Evolutionary conservation across 2,113 vertebrate genomes (phyloP), one percentile per base, ranked within the genome.

Genomic region (Datnioides undecimradiatus): DNA sequence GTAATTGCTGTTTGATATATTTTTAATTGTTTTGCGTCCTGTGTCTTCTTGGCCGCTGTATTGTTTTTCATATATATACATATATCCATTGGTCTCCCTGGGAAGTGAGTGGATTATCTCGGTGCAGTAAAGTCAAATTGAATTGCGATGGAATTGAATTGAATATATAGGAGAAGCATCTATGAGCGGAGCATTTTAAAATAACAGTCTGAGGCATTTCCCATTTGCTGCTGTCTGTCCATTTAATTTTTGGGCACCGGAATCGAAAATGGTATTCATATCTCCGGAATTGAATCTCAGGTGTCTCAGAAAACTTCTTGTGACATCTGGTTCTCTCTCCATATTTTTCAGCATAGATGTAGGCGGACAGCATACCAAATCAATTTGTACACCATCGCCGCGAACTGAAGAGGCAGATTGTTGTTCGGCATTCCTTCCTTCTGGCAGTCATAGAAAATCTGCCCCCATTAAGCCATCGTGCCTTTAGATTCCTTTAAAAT

Each of bases 251-350:
- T 41, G 13, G 69, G 75, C 65, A 67, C 59, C 40, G 19, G 79
- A 64, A 84, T 82, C 23, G 38, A 84, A 90, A 93, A 92, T 92
- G 51, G 82, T 71, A 88, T 93, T 91, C 83, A 88, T 94, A 91
- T 92, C 90, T 92, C 70, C 12, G 49, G 86, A 93, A 94, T 91
- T 94, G 80, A 90, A 93, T 95, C 89, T 91, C 74, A 40, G 78
- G 80, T 83, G 66, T 85, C 76, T 88, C 54, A 51, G 73, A 87
- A 90, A 91, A 87, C 73, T 48, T 90, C 67, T 57, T 69, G 46
- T 89, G 86, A 90, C 92, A 87, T 85, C 63, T 87, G 78, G 41
- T 79, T 83, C 79, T 87, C 60, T 77, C 29, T 75, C 43, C 51
- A 51, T 83, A 80, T 92, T 90, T 79, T 82, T 71, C 46, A 46